Base-by-base conservation (phyloP, 2,888 invertebrate genomes). In the Chouioia cunea region DNA sequence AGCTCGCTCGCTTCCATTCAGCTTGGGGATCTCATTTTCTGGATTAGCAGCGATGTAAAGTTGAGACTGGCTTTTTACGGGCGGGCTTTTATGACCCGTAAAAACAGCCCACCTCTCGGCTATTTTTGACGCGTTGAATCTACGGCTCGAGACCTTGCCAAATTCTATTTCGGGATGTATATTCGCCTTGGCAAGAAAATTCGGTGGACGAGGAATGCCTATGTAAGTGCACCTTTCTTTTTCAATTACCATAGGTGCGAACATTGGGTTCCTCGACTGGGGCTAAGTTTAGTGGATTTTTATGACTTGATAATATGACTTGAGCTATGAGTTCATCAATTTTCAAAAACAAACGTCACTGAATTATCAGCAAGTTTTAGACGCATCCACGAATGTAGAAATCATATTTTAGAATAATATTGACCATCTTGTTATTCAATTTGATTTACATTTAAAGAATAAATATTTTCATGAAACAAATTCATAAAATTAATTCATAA, bases 41-140 rank as follows among this genome's bases (percentile, higher is more conserved):
- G 77, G 78, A 79, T 80, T 80, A 79, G 77, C 76, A 66, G 64
- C 72, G 74, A 69, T 65, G 72, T 76, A 76, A 76, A 78, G 75
- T 77, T 76, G 70, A 53, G 65, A 64, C 73, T 65, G 69, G n/a
- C n/a, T 67, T 64, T 73, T 67, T 70, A 73, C 65, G 62, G 59
- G 64, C 58, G 56, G n/a, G 27, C 68, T 69, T 59, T 71, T 71
- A 75, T 66, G 62, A 57, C 66, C 74, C 57, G 69, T 75, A 64
- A 73, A 72, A 73, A n/a, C n/a, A 48, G 58, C 70, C 6, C 54
- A 66, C 48, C 60, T 65, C 44, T 23, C 69, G 70, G 71, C 74
- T 65, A 71, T 59, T 71, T 71, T 71, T 62, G 56, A 62, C n/a
- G 23, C 47, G n/a, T n/a, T n/a, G n/a, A n/a, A n/a, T 46, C 36